Evolutionary conservation across 2,797 vertebrate species (phyloP), one percentile per base, ranked within the genome.

Genomic region (Chloroceryle inda): DNA sequence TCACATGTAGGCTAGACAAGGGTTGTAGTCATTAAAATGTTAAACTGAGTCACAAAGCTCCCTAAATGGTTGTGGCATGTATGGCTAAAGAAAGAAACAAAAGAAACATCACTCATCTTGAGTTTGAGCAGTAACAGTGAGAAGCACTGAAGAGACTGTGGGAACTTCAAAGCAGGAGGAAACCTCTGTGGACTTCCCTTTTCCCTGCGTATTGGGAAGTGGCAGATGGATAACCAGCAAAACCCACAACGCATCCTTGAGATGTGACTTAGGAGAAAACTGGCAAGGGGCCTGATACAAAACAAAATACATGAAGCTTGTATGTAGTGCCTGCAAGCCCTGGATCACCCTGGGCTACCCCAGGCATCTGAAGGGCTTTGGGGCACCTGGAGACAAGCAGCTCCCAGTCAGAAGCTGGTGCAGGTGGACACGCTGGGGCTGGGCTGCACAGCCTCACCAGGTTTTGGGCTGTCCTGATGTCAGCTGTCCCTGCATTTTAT

Each of bases 281-380:
- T 38, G 85, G 50, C 13, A 44, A 89, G 61, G 16, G 3, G 29
- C 6, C 18, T 42, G 6, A 29, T 11, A 24, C 35, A 49, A 53
- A 47, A 44, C 18, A 44, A 22, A 17, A 40, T 2, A 1, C 11
- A 6, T 6, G 7, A 71, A 76, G 29, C 2, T 11, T 7, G 37
- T n/a, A 1, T 1, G 2, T 52, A 44, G 8, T 66, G 33, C 18
- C 26, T 29, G 22, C 2, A 20, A 52, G 27, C 18, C 4, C 2
- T 11, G 18, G 27, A 31, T 85, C 10, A n/a, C 21, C 35, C 18
- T 22, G 9, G 38, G 26, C 17, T 61, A 33, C 26, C 13, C 4
- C 37, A 72, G 31, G 27, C 15, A 69, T 8, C 7, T 53, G 29
- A 33, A 50, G 10, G 4, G 9, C 1, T 0, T 14, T 33, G 18